Base-by-base conservation (phyloP, 2,888 invertebrate species). In the Watsonalla binaria region DNA sequence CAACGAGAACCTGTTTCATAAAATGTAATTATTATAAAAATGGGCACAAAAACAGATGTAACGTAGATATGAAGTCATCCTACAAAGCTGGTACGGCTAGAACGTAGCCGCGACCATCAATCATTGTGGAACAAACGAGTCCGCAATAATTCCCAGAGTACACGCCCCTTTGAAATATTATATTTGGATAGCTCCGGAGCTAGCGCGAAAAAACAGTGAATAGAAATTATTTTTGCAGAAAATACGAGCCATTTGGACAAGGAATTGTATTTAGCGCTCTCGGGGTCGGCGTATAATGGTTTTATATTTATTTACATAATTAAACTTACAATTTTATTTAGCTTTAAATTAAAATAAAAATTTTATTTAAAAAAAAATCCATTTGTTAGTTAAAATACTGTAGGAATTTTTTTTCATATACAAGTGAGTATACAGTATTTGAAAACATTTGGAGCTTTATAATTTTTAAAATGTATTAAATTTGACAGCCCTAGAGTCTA, bases 61-160 rank as follows among this genome's bases (percentile, higher is more conserved):
- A 52, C 62, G 52, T 58, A 59, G 66, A 68, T 65, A 68, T 65
- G 59, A 61, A 63, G 68, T 63, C 65, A 62, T 68, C 61, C 61
- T 51, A 56, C 51, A 66, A 61, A 59, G 64, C 53, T 51, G 52
- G 61, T 61, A 57, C 52, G 57, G 61, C 56, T 57, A 54, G 59
- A 56, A 56, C 56, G 57, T 56, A 55, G 58, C 57, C 47, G 46
- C 56, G 52, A 58, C 62, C 67, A 71, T 71, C 68, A 68, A 70
- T 71, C 70, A 71, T 68, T 53, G 47, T 47, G 54, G 59, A 62
- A 67, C 61, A 65, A 68, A 63, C 70, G 66, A 53, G 57, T 53
- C 62, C 59, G 56, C 63, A 61, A 65, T 66, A 68, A 67, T 69
- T 68, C 63, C 62, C 58, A 54, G 56, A 62, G 63, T 64, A 67